phyloP scores from a whole-genome alignment of 2,797 vertebrate species.

The Enteromius thamalakanensis region DNA sequence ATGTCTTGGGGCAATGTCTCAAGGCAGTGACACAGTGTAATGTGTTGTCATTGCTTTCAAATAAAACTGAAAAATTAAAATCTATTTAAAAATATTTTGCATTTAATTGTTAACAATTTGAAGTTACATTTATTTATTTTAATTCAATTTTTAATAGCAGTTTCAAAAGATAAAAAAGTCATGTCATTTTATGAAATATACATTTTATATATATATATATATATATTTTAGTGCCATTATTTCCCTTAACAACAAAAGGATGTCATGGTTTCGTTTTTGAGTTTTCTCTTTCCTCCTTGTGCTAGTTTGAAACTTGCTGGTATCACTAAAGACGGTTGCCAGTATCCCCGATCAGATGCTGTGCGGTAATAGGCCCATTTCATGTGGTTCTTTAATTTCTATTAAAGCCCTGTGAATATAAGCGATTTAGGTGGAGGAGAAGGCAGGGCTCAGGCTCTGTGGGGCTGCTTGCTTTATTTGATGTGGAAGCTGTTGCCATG shows the following conservation, averaged over 20 bases:
- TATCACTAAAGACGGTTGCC: constrained; percentile 22
- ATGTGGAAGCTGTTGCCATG: constrained; percentile 78
- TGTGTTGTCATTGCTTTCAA: background rate
- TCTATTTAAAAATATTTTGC: background rate
- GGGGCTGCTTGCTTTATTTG: constrained; percentile 60
- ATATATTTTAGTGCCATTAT: background rate
- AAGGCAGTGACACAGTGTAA: constrained; percentile 1
- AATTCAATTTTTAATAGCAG: background rate
- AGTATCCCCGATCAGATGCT: constrained; percentile 31
- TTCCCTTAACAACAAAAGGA: background rate
- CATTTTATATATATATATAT: no score
- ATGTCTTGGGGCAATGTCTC: constrained; percentile 3
- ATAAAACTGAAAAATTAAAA: background rate
- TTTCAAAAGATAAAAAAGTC: background rate
- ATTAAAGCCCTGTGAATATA: constrained; percentile 46
- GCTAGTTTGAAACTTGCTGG: constrained; percentile 29
- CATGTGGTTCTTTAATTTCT: constrained; percentile 44
- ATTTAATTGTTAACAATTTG: background rate
- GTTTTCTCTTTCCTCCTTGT: background rate
- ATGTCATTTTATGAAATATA: background rate
- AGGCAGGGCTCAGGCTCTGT: constrained; percentile 50
- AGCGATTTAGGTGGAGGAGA: constrained; percentile 51
- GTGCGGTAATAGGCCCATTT: constrained; percentile 20
- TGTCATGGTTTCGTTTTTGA: background rate
- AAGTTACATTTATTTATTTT: background rate